Conservation (phyloP, 2,888 invertebrate species). For the Nephrocerus scutellatus region DNA sequence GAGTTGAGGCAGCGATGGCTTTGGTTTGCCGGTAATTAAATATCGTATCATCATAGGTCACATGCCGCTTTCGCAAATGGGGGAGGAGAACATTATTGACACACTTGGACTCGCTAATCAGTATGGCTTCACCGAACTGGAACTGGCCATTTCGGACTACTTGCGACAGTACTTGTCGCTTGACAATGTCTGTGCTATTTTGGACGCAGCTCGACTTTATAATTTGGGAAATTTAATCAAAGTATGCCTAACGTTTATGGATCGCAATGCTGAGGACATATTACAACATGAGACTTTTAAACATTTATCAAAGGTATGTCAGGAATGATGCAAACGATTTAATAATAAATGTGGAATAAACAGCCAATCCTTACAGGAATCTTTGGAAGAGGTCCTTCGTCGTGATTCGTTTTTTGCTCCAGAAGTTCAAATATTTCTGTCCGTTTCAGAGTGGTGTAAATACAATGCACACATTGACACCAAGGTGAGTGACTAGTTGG, state of each 20-base stretch:
- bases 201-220: constrained; percentile 76
- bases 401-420: constrained; percentile 94
- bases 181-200: constrained; percentile 88
- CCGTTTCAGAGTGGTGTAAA: constrained; percentile 80
- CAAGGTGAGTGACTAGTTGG: constrained; percentile 25
- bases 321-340: too few species aligned
- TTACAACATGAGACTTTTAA: constrained; percentile 78
- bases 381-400: constrained; percentile 76
- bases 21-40: not conserved
- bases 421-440: constrained; percentile 91
- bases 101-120: constrained; percentile 85
- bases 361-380: constrained; percentile 47
- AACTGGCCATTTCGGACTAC: constrained; percentile 88
- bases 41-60: constrained; percentile 49
- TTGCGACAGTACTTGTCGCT: constrained; percentile 79
- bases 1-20: not conserved
- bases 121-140: constrained; percentile 89
- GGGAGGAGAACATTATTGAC: constrained; percentile 64
- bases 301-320: constrained; percentile 64
- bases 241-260: constrained; percentile 86
- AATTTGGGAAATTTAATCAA: constrained; percentile 60
- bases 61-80: constrained; percentile 59
- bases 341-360: too few species aligned
- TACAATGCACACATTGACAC: constrained; percentile 59
- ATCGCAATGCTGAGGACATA: constrained; percentile 79